Evolutionary conservation across 2,888 invertebrate species (phyloP).

Genomic region (Xanthorhoe designata): DNA sequence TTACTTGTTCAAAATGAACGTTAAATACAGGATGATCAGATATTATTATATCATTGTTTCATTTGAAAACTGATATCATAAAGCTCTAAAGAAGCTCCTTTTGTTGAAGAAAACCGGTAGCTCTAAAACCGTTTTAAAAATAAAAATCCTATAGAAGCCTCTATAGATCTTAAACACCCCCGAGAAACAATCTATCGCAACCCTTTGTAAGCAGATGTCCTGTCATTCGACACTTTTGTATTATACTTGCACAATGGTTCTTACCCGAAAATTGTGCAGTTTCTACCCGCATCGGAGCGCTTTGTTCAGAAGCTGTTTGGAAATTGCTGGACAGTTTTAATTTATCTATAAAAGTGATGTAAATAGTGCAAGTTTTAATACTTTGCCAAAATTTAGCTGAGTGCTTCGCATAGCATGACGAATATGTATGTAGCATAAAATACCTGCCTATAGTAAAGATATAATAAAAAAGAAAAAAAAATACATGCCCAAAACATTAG

Average conservation of each 20-base stretch:
- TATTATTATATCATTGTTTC: too few species aligned
- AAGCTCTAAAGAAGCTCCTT: neutral
- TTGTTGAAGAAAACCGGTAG: slow-evolving; percentile 28
- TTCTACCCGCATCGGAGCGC: slow-evolving; percentile 79
- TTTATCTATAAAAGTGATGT: slow-evolving; percentile 17
- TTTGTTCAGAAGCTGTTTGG: slow-evolving; percentile 58
- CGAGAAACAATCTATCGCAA: slow-evolving; percentile 84
- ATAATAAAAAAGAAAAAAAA: too few species aligned
- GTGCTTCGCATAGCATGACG: neutral
- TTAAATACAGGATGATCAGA: too few species aligned
- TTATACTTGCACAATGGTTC: slow-evolving; percentile 85
- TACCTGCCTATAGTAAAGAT: too few species aligned
- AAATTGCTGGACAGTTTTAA: slow-evolving; percentile 36
- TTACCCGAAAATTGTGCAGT: slow-evolving; percentile 83
- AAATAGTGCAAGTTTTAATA: neutral
- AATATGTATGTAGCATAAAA: neutral
- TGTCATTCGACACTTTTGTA: slow-evolving; percentile 86
- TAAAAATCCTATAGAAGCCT: slow-evolving; percentile 53
- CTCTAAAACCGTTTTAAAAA: slow-evolving; percentile 54
- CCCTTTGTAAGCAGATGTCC: slow-evolving; percentile 85
- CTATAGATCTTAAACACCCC: slow-evolving; percentile 83
- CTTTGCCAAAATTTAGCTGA: neutral
- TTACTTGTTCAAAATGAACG: too few species aligned
- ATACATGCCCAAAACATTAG: too few species aligned
- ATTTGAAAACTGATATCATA: neutral